Evolutionary conservation across 2,113 vertebrate species (phyloP).

Genomic region (Sylvilagus bachmani): DNA sequence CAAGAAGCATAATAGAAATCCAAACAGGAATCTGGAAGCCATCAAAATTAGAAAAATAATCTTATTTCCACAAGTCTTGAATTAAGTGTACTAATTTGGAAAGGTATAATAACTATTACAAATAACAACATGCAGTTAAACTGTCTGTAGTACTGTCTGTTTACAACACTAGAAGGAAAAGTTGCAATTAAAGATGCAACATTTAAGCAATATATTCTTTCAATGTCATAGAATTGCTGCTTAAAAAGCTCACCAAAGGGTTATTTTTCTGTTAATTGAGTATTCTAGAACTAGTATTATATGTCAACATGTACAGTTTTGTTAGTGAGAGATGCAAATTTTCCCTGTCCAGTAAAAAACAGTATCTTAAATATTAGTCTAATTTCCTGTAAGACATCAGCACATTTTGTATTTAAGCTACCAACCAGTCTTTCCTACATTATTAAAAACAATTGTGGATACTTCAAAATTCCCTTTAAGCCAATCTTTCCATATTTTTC

Average conservation of each 20-base stretch:
- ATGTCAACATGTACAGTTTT: not conserved
- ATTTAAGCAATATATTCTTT: not conserved
- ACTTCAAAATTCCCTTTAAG: not conserved
- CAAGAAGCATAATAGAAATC: not conserved
- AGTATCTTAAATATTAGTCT: not conserved
- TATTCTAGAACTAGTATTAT: not conserved
- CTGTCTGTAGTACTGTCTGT: not conserved
- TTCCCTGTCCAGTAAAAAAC: not conserved
- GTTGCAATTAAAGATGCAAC: not conserved
- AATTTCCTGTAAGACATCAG: not conserved
- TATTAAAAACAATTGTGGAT: not conserved
- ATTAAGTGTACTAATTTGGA: not conserved
- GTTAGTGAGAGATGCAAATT: not conserved
- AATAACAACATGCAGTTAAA: not conserved
- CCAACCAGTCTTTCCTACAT: not conserved
- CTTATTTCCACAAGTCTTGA: not conserved
- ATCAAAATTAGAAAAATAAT: not conserved
- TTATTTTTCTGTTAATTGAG: not conserved
- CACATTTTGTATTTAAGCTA: not conserved
- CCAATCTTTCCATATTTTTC: not conserved
- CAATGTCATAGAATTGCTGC: not conserved
- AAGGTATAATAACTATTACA: not conserved
- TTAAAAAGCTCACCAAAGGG: not conserved
- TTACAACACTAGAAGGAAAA: not conserved
- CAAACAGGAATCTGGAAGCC: not conserved